phyloP scores from a whole-genome alignment of 2,888 invertebrate genomes.

The Chloromyia formosa region DNA sequence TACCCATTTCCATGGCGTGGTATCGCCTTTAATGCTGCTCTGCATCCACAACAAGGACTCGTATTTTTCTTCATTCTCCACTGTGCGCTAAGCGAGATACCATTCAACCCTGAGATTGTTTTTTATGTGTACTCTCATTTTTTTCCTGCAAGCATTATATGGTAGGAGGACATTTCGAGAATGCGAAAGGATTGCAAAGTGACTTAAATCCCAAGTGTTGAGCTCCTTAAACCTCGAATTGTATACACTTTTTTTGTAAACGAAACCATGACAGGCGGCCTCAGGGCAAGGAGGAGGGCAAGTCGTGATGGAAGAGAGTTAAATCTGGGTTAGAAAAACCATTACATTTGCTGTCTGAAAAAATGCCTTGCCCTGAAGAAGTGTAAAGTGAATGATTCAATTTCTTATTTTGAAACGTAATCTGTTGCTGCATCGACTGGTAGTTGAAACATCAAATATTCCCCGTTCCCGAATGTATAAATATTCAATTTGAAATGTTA shows the following conservation, averaged over 20 bases:
- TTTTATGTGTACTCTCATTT: conserved; percentile 9
- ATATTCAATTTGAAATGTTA: too few species aligned
- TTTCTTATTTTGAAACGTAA: not conserved
- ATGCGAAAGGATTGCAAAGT: conserved; percentile 44
- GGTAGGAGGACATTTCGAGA: conserved; percentile 32
- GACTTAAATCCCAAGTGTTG: conserved; percentile 40
- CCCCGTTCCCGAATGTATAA: too few species aligned
- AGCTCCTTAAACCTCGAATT: conserved; percentile 39
- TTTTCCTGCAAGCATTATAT: not conserved
- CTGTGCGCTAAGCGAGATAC: conserved; percentile 14
- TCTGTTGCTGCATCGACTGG: not conserved
- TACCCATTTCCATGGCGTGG: conserved; percentile 18
- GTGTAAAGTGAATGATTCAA: not conserved
- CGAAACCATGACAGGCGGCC: conserved; percentile 30
- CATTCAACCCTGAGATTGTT: conserved; percentile 40
- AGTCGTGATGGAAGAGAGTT: not conserved
- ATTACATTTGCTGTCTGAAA: too few species aligned
- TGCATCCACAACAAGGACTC: not conserved
- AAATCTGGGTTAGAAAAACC: not conserved
- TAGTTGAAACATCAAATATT: too few species aligned
- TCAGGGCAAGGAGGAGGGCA: conserved; percentile 17
- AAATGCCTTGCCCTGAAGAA: too few species aligned
- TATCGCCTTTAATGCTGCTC: conserved; percentile 27
- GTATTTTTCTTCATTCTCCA: conserved; percentile 19
- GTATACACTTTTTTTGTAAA: conserved; percentile 38